A percentile compares a stretch with the other conserved stretches of the same genome.
Evolutionary conservation across 2,888 invertebrate species (phyloP).

Genomic region (Odontocolon sp.): DNA sequence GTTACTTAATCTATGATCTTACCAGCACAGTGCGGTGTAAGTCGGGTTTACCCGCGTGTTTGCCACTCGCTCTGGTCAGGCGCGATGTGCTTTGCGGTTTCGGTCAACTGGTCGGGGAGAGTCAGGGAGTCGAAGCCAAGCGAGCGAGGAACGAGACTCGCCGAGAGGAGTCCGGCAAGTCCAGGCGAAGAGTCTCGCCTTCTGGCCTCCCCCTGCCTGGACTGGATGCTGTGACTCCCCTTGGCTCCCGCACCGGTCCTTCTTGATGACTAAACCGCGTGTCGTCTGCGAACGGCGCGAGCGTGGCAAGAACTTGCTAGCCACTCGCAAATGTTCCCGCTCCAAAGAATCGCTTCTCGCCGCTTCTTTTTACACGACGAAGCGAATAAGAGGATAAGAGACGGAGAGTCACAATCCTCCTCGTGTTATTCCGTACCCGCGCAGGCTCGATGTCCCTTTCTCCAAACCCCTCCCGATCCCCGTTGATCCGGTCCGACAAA

Average conservation of each 20-base stretch:
- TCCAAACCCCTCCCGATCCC: neutral
- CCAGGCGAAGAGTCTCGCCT: neutral
- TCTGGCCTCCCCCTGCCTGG: slow-evolving; percentile 44
- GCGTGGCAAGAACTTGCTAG: slow-evolving; percentile 70
- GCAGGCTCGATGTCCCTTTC: neutral
- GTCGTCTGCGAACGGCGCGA: slow-evolving; percentile 66
- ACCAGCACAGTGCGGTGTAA: too few relatives aligned
- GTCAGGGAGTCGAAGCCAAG: neutral
- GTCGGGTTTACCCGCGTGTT: too few relatives aligned
- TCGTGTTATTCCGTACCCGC: slow-evolving; percentile 24
- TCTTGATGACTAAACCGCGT: slow-evolving; percentile 74
- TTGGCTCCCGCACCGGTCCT: slow-evolving; percentile 38
- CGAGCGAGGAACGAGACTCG: too few relatives aligned
- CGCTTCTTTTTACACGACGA: slow-evolving; percentile 17
- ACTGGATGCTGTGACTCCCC: slow-evolving; percentile 47
- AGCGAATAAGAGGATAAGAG: slow-evolving; percentile 30
- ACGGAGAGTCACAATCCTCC: slow-evolving; percentile 18
- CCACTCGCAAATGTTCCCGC: slow-evolving; percentile 73
- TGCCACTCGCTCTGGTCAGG: too few relatives aligned
- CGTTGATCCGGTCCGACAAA: slow-evolving; percentile 13
- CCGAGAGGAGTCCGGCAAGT: slow-evolving; percentile 9
- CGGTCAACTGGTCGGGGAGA: slow-evolving; percentile 4
- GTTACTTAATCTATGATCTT: slow-evolving; percentile 7
- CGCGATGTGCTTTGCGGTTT: slow-evolving; percentile 40
- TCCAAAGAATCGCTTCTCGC: slow-evolving; percentile 69